A percentile compares a stretch with the other conserved stretches of the same genome.
phyloP scores from a whole-genome alignment of 2,113 vertebrate species.

The Odobenus rosmarus region DNA sequence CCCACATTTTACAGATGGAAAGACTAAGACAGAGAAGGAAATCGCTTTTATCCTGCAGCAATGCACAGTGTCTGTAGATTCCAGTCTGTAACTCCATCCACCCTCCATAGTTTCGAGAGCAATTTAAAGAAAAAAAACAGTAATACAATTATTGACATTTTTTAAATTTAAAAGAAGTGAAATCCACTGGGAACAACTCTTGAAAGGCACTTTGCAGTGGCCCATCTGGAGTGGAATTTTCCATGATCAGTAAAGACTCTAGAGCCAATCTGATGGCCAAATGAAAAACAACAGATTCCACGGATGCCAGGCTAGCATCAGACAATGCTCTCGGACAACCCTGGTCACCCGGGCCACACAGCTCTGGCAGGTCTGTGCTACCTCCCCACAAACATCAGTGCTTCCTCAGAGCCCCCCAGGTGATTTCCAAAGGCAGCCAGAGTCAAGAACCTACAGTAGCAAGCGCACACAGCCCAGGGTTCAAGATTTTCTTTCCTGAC shows the following conservation, averaged over 20 bases:
- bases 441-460: not conserved
- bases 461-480: rapidly evolving
- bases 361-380: not conserved
- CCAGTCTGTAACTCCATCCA: not conserved
- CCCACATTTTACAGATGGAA: not conserved
- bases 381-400: not conserved
- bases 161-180: not conserved
- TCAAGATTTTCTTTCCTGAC: not conserved
- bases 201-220: not conserved
- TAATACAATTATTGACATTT: not conserved
- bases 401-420: not conserved
- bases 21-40: not conserved
- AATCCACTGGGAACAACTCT: not conserved
- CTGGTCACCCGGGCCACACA: rapidly evolving
- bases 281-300: not conserved
- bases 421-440: not conserved
- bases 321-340: too few relatives aligned
- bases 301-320: rapidly evolving
- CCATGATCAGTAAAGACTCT: not conserved
- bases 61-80: not conserved
- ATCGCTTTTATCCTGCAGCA: too few relatives aligned
- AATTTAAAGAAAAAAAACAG: not conserved
- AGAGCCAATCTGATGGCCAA: too few relatives aligned
- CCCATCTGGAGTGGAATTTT: not conserved
- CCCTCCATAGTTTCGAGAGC: not conserved